Conservation (phyloP, 2,888 invertebrate species). For the Callyntrura sp. region DNA sequence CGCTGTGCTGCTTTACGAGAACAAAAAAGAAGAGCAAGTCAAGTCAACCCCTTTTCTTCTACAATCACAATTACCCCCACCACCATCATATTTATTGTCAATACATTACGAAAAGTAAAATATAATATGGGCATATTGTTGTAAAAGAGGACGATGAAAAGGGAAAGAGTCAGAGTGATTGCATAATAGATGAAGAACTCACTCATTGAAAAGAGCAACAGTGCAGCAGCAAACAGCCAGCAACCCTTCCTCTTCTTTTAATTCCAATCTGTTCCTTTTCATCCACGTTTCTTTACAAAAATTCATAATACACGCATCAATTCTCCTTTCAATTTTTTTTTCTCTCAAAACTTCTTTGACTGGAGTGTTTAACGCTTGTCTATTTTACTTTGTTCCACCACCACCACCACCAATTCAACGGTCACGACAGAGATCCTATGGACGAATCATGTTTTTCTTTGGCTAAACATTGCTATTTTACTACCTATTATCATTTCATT, state of each 20-base stretch:
- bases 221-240: constrained; percentile 1
- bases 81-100: constrained; percentile 23
- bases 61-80: constrained; percentile 17
- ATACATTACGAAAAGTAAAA: background rate
- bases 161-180: constrained; percentile 48
- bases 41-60: constrained; percentile 38
- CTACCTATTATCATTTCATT: background rate
- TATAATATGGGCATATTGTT: constrained; percentile 49
- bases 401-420: constrained; percentile 54
- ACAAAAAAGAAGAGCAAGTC: constrained; percentile 43
- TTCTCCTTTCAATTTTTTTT: constrained; percentile 58
- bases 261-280: constrained; percentile 59
- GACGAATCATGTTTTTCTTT: background rate
- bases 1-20: background rate
- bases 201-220: constrained; percentile 46
- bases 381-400: constrained; percentile 74
- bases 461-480: constrained; percentile 4
- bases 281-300: constrained; percentile 60
- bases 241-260: constrained; percentile 58
- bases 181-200: constrained; percentile 47
- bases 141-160: constrained; percentile 13
- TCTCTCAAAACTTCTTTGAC: constrained; percentile 55
- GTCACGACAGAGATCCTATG: constrained; percentile 13
- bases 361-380: constrained; percentile 78
- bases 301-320: constrained; percentile 49